A percentile compares a stretch with the other conserved stretches of the same genome.
Evolutionary conservation across 1,140 invertebrate genomes (phyloP).

Genomic region (Drosophila ficusphila): DNA sequence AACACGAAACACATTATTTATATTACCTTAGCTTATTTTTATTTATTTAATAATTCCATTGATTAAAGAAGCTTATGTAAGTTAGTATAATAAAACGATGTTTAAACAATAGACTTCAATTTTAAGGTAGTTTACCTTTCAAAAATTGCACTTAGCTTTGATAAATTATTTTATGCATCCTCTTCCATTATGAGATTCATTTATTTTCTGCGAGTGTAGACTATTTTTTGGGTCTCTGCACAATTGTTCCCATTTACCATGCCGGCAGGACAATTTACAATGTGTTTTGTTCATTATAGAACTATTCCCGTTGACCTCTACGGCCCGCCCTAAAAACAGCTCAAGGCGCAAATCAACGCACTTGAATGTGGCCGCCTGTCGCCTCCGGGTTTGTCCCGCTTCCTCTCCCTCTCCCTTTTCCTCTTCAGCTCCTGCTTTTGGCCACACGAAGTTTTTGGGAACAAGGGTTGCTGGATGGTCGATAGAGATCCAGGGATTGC

Average conservation of each 20-base stretch:
- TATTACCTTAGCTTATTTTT: no score
- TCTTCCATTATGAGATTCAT: no score
- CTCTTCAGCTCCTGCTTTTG: constrained; percentile 25
- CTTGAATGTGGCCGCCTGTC: constrained; percentile 60
- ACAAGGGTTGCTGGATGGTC: constrained; percentile 57
- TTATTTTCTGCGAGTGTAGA: constrained; percentile 42
- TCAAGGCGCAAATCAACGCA: constrained; percentile 66
- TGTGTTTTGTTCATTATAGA: constrained; percentile 82
- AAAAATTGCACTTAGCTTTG: no score
- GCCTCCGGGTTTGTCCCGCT: constrained; percentile 36
- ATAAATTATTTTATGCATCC: no score
- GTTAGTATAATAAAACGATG: no score
- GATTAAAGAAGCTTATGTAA: no score
- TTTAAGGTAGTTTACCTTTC: no score
- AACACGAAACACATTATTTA: no score
- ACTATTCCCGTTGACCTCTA: constrained; percentile 76
- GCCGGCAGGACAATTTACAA: constrained; percentile 78
- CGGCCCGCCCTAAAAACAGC: constrained; percentile 47
- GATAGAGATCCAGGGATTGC: background rate
- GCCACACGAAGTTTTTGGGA: constrained; percentile 47
- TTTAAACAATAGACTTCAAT: no score
- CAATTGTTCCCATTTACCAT: constrained; percentile 74
- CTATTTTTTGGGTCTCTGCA: constrained; percentile 14
- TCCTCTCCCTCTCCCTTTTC: background rate
- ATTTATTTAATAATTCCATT: no score